A percentile compares a stretch with the other conserved stretches of the same genome.
phyloP scores from a whole-genome alignment of 2,797 vertebrate species.

The Sitta carolinensis region DNA sequence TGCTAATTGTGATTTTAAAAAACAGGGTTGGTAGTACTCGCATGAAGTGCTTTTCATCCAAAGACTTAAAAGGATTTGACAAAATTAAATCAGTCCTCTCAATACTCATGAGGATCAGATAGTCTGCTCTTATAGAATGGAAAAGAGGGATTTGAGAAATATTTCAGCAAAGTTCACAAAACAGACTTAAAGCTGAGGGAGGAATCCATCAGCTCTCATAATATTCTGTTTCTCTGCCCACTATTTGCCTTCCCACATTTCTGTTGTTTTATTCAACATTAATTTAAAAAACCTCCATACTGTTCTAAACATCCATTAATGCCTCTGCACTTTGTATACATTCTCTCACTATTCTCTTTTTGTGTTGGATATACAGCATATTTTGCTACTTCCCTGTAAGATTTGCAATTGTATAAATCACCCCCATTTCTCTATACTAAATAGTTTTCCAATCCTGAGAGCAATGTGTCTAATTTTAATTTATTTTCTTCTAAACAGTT shows the following conservation, averaged over 20 bases:
- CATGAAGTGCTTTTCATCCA: background rate
- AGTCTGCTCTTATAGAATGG: background rate
- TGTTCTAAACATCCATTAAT: background rate
- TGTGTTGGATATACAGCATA: background rate
- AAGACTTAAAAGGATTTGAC: constrained; percentile 1
- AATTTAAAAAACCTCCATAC: background rate
- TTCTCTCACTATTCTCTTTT: background rate
- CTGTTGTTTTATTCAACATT: background rate
- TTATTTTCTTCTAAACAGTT: background rate
- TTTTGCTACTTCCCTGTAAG: background rate
- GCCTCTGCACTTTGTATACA: accelerated
- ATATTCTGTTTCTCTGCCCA: background rate
- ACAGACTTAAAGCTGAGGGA: background rate
- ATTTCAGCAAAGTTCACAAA: background rate
- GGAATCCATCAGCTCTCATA: background rate
- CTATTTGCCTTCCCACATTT: background rate
- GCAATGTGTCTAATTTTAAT: background rate
- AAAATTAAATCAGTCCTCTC: constrained; percentile 8
- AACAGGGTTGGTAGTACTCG: background rate
- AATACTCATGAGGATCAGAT: background rate
- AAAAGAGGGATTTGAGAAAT: background rate
- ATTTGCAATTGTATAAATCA: background rate
- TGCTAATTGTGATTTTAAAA: background rate
- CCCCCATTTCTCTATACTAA: background rate
- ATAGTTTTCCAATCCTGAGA: background rate